Evolutionary conservation across 2,888 invertebrate genomes (phyloP).

Genomic region (Galeruca laticollis): DNA sequence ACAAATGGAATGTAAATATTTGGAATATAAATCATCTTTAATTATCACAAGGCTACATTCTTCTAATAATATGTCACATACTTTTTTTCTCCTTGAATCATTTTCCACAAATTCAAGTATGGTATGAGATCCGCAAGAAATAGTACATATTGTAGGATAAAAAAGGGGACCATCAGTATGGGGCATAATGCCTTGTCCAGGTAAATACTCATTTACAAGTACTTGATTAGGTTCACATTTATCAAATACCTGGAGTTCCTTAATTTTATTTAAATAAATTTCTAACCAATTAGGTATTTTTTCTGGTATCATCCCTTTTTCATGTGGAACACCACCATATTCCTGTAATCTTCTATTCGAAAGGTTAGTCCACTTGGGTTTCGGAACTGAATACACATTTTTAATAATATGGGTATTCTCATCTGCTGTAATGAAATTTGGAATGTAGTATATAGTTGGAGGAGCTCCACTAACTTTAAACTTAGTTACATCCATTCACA

Average conservation of each 20-base stretch:
- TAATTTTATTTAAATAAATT: slow-evolving; percentile 77
- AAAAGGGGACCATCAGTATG: slow-evolving; percentile 97
- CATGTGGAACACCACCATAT: slow-evolving; percentile 96
- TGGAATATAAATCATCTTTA: slow-evolving; percentile 83
- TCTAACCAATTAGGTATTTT: slow-evolving; percentile 88
- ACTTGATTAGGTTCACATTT: slow-evolving; percentile 89
- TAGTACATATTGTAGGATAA: slow-evolving; percentile 91
- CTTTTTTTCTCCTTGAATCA: slow-evolving; percentile 63
- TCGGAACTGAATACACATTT: slow-evolving; percentile 83
- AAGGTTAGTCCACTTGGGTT: slow-evolving; percentile 96
- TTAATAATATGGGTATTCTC: slow-evolving; percentile 81
- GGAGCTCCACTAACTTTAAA: slow-evolving; percentile 68
- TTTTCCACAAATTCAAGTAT: slow-evolving; percentile 85
- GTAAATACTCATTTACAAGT: slow-evolving; percentile 91
- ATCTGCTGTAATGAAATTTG: slow-evolving; percentile 83
- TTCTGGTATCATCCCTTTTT: slow-evolving; percentile 94
- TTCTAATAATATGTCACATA: slow-evolving; percentile 86
- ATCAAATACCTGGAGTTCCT: slow-evolving; percentile 77
- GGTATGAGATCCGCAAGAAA: slow-evolving; percentile 91
- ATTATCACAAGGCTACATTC: slow-evolving; percentile 90
- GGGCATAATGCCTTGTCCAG: slow-evolving; percentile 97
- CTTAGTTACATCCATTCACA: slow-evolving; percentile 51
- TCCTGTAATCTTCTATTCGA: slow-evolving; percentile 94
- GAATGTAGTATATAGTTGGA: slow-evolving; percentile 82
- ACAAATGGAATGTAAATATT: slow-evolving; percentile 89